Conservation (phyloP, 2,113 vertebrate genomes). For the Haliaeetus leucogaster region DNA sequence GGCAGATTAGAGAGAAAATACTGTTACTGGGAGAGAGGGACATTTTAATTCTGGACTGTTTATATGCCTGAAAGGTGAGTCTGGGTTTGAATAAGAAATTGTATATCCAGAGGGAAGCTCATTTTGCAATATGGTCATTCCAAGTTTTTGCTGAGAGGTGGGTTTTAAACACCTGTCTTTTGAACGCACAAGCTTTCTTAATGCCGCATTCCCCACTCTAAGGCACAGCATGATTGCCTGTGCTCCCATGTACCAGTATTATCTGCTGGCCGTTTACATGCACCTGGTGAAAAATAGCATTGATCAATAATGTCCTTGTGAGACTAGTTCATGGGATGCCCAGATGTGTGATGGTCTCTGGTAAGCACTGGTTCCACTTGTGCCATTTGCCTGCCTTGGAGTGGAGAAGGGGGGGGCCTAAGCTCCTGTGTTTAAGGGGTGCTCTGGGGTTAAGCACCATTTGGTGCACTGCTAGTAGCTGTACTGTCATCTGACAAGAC, state of each 20-base stretch:
- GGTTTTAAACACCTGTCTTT: neutral
- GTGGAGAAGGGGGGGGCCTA: neutral
- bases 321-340: neutral
- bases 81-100: neutral
- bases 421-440: neutral
- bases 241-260: neutral
- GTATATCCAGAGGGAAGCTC: neutral
- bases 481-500: neutral
- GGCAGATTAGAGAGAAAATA: neutral
- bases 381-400: neutral
- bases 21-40: neutral
- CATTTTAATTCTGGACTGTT: neutral
- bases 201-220: neutral
- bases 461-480: neutral
- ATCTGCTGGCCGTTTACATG: neutral
- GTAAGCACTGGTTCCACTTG: neutral
- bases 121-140: neutral
- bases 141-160: neutral
- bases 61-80: neutral
- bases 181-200: neutral
- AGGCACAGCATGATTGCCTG: neutral
- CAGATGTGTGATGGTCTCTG: neutral
- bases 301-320: neutral
- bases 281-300: neutral
- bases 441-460: neutral